A percentile compares a stretch with the other conserved stretches of the same genome.
These are phyloP conservation scores for Centroberyx gerrardi DNA, from an alignment of 2,797 vertebrate species.

Conservation along the genomic window DNA sequence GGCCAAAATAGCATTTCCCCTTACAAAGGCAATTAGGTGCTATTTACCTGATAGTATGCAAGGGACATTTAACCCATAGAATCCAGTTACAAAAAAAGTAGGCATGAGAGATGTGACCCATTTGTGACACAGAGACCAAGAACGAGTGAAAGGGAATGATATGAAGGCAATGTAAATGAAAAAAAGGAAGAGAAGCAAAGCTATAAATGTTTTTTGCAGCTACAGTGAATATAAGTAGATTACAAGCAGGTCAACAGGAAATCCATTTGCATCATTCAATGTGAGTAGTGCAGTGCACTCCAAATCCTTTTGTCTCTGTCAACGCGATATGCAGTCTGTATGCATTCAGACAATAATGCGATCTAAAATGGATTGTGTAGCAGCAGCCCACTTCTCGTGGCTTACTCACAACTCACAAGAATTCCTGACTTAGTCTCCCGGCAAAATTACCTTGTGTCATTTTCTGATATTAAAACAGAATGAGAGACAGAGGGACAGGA, in stretches of 20 bases:
- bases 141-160: constrained; percentile 3
- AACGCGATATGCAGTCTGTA: background rate
- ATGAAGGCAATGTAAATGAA: background rate
- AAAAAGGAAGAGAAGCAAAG: constrained; percentile 7
- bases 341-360: background rate
- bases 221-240: constrained; percentile 60
- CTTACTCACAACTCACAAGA: background rate
- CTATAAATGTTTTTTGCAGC: constrained; percentile 32
- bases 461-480: constrained; percentile 63
- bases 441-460: background rate
- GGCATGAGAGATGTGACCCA: constrained; percentile 15
- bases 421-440: background rate
- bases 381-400: background rate
- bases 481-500: constrained; percentile 67
- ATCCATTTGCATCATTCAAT: constrained; percentile 55
- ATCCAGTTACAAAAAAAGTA: constrained; percentile 11
- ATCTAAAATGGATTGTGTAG: background rate
- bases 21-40: constrained; percentile 28
- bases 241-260: constrained; percentile 45
- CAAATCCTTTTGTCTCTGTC: constrained; percentile 59
- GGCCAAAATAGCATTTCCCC: constrained; percentile 23
- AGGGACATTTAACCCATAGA: constrained; percentile 16
- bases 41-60: constrained; percentile 6
- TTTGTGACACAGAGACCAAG: constrained; percentile 18
- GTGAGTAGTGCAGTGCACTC: constrained; percentile 60